Evolutionary conservation across 2,797 vertebrate species (phyloP).

Genomic region (Okamejei kenojei): DNA sequence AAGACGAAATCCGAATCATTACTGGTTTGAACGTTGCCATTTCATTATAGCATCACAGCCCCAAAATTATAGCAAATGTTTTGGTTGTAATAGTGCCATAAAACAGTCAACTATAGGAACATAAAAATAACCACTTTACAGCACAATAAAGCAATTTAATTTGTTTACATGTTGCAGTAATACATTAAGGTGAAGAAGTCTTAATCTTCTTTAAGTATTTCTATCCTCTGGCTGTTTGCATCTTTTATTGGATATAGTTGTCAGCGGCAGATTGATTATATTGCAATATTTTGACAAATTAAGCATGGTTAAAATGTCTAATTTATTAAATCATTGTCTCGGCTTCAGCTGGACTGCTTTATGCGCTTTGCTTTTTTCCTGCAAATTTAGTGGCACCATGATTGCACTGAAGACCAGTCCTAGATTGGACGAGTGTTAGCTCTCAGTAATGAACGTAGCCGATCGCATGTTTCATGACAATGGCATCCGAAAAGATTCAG

Average conservation of each 20-base stretch:
- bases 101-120: constrained; percentile 30
- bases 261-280: not conserved
- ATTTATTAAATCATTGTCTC: not conserved
- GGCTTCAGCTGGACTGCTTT: not conserved
- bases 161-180: constrained; percentile 30
- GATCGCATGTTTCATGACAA: not conserved
- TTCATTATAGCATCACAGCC: constrained; percentile 1
- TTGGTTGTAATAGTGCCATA: constrained; percentile 10
- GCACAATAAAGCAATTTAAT: constrained; percentile 37
- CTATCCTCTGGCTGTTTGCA: constrained; percentile 29
- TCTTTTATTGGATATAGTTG: constrained; percentile 10
- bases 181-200: constrained; percentile 13
- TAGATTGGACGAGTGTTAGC: not conserved
- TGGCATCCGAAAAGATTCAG: not conserved
- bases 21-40: not conserved
- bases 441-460: not conserved
- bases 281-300: not conserved
- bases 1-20: constrained; percentile 20
- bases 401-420: not conserved
- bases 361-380: not conserved
- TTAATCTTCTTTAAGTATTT: constrained; percentile 33
- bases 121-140: constrained; percentile 28
- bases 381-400: not conserved
- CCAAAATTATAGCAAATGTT: constrained; percentile 23
- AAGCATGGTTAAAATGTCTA: constrained; percentile 24